Base-by-base conservation (phyloP, 2,888 invertebrate species). In the Dasysyrphus tricinctus region DNA sequence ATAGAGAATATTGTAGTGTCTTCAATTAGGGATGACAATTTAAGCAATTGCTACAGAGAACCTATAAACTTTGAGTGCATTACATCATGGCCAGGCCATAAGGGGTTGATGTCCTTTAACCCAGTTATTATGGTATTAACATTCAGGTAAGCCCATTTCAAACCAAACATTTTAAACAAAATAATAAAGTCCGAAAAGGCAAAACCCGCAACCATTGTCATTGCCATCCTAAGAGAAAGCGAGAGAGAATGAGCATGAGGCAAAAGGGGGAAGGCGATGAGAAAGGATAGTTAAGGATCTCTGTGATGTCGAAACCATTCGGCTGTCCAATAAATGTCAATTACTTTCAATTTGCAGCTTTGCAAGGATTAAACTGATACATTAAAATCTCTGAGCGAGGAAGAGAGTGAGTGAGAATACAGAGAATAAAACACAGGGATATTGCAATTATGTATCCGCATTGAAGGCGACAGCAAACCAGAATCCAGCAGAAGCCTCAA, bases 251-350 rank as follows among this genome's bases (percentile, higher is more conserved):
- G 49, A 56, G 42, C 42, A 9, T 16, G 56, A 32, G 9, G 9
- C 19, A 34, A 39, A 32, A 6, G 3, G n/a, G 4, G 42, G 42
- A 14, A 5, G n/a, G 16, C 14, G 11, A 3, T 4, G 49, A 49
- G 1, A 19, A 19, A 49, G 49, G 49, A 49, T 34, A 65, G 32
- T 47, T 3, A 42, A 57, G 49, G 67, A 69, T 67, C 19, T 67
- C 34, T 80, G 75, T 84, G 76, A 80, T 77, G 76, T 84, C 73
- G 84, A 80, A 84, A 84, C 80, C 76, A 84, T 84, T 84, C 89
- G 88, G 89, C 90, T 91, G 90, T 91, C 89, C 90, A 91, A 91
- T 91, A 91, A 91, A 89, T 91, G 91, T 91, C 91, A 91, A 90
- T 91, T 91, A 90, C 89, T 89, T 89, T 89, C 89, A 90, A 90